These are phyloP conservation scores for Boloria selene DNA, from an alignment of 2,888 invertebrate genomes.

Conservation along the genomic window DNA sequence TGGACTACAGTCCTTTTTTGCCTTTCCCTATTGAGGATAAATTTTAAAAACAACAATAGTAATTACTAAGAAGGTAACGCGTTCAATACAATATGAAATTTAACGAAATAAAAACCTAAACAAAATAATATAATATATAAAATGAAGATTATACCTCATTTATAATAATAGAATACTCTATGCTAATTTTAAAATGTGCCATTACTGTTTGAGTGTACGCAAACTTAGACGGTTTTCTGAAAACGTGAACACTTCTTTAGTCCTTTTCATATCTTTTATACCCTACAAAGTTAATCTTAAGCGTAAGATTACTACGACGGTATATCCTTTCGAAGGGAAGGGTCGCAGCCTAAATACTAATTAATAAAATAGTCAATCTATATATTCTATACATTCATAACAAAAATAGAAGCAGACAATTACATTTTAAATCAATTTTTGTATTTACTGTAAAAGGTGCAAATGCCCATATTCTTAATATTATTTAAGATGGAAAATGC, in stretches of 20 bases:
- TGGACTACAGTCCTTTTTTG: too few species aligned
- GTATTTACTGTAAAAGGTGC: too few species aligned
- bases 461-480: too few species aligned
- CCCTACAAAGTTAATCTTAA: slow-evolving; percentile 75
- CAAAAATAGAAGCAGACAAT: not conserved
- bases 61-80: slow-evolving; percentile 8
- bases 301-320: slow-evolving; percentile 72
- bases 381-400: not conserved
- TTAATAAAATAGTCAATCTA: slow-evolving; percentile 12
- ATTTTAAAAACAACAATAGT: slow-evolving; percentile 13
- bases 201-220: not conserved
- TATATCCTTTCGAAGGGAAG: slow-evolving; percentile 52
- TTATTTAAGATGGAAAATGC: slow-evolving; percentile 17
- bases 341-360: slow-evolving; percentile 41
- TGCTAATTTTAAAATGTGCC: too few species aligned
- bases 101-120: slow-evolving; percentile 5
- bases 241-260: not conserved
- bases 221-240: slow-evolving; percentile 4
- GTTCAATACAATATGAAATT: slow-evolving; percentile 12
- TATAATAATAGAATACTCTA: slow-evolving; percentile 7
- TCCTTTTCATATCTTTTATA: slow-evolving; percentile 37
- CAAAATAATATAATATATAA: not conserved
- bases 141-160: slow-evolving; percentile 4
- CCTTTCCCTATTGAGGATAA: too few species aligned
- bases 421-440: slow-evolving; percentile 5